Percentiles rank a stretch among this genome's conserved stretches.
phyloP scores from a whole-genome alignment of 1,140 invertebrate genomes.

The Steinernema khuongi region DNA sequence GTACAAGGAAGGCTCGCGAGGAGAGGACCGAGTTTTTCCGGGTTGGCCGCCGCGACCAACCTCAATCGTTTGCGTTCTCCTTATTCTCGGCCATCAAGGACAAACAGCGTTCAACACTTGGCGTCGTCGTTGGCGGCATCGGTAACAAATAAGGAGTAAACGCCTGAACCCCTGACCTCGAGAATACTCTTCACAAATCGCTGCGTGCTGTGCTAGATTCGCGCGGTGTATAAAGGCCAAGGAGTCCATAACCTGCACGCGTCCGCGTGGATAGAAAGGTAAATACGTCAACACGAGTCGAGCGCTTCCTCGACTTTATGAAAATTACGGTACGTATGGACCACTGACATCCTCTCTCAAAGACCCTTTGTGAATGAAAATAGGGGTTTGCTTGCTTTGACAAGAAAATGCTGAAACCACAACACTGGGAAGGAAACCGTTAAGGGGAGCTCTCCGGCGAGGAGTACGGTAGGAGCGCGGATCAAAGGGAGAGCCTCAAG shows the following conservation, averaged over 20 bases:
- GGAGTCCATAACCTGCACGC: neutral
- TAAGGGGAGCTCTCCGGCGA: no score
- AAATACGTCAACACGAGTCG: no score
- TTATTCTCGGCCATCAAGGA: conserved; percentile 13
- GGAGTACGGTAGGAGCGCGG: neutral
- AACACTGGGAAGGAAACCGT: no score
- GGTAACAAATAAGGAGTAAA: conserved; percentile 15
- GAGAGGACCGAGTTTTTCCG: conserved; percentile 9
- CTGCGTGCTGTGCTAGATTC: neutral
- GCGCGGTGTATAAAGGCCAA: neutral
- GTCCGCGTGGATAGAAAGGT: no score
- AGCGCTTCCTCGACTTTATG: no score
- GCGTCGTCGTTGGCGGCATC: conserved; percentile 9
- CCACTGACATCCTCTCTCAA: no score
- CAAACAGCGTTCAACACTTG: conserved; percentile 10
- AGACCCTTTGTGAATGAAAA: no score
- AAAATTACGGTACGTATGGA: no score
- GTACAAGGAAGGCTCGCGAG: conserved; percentile 8
- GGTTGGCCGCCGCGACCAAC: conserved; percentile 8
- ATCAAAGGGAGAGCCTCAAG: neutral
- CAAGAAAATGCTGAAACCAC: no score
- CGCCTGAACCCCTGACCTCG: conserved; percentile 12
- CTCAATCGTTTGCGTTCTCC: conserved; percentile 14
- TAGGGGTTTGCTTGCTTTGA: no score
- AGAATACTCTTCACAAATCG: conserved; percentile 14